Percentiles rank a stretch among this genome's conserved stretches.
These are phyloP conservation scores for Micoletzkya japonica DNA, from an alignment of 2,888 invertebrate species.

Conservation along the genomic window DNA sequence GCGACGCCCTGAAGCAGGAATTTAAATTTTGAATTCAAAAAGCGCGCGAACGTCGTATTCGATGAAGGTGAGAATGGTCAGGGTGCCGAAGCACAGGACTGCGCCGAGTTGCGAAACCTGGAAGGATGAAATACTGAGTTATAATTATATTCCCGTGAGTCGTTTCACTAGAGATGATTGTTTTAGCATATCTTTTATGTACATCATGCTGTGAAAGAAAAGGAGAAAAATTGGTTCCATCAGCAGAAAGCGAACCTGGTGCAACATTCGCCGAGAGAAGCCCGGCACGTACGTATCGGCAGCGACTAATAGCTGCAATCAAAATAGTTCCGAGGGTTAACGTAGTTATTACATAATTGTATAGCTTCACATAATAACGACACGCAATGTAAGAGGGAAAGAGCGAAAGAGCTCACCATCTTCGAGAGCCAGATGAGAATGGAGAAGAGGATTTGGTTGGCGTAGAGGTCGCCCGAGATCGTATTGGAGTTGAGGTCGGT, in stretches of 20 bases:
- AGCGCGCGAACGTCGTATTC: conserved; percentile 37
- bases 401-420: conserved; percentile 37
- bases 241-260: conserved; percentile 37
- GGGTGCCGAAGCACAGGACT: conserved; percentile 54
- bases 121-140: neutral
- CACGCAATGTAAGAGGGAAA: neutral
- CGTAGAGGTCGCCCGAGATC: conserved; percentile 56
- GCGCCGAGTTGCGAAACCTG: conserved; percentile 53
- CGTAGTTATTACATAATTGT: neutral
- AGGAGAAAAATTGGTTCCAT: too few species aligned
- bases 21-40: neutral
- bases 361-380: too few species aligned
- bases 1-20: conserved; percentile 46
- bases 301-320: conserved; percentile 47
- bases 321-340: neutral
- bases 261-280: conserved; percentile 57
- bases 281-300: conserved; percentile 52
- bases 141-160: neutral
- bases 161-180: neutral
- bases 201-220: too few species aligned
- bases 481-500: conserved; percentile 59
- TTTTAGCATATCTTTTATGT: too few species aligned
- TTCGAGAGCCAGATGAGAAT: conserved; percentile 59
- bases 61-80: conserved; percentile 51
- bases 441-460: conserved; percentile 61